Conservation (phyloP, 2,888 invertebrate genomes). For the Nephrocerus scutellatus region DNA sequence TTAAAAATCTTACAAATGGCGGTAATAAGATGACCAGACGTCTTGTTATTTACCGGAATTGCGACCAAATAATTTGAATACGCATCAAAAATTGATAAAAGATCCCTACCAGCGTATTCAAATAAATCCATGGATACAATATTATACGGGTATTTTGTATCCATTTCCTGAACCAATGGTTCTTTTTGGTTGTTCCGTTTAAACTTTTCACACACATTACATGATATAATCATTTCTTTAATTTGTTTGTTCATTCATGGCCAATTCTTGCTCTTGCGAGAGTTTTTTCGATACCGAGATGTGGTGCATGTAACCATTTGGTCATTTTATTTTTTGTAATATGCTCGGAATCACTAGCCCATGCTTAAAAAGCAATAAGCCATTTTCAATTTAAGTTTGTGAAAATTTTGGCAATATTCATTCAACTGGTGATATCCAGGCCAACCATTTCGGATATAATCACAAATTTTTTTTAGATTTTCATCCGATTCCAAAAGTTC, state of each 20-base stretch:
- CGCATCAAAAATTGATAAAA: too few relatives aligned
- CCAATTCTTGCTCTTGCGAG: constrained; percentile 22
- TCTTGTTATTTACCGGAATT: constrained; percentile 8
- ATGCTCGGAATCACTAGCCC: constrained; percentile 9
- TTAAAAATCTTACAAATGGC: constrained; percentile 14
- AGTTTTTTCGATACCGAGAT: constrained; percentile 20
- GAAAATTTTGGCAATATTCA: constrained; percentile 11
- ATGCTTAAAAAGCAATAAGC: constrained; percentile 12
- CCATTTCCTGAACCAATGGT: constrained; percentile 3
- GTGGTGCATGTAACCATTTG: constrained; percentile 10
- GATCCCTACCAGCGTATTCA: too few relatives aligned
- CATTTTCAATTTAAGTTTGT: constrained; percentile 15
- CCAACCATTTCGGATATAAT: too few relatives aligned
- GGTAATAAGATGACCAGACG: constrained; percentile 7
- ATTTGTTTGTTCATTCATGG: constrained; percentile 10
- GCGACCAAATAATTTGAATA: too few relatives aligned
- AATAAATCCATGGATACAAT: too few relatives aligned
- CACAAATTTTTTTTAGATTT: too few relatives aligned
- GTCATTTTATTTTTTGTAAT: constrained; percentile 5
- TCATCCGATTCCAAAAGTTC: constrained; percentile 10
- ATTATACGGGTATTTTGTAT: constrained; percentile 10
- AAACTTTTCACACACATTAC: constrained; percentile 8
- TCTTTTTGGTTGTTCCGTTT: constrained; percentile 6
- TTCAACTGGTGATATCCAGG: constrained; percentile 16
- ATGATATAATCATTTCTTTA: neutral